Base-by-base conservation (phyloP, 1,140 invertebrate species). In the Panulirus ornatus region DNA sequence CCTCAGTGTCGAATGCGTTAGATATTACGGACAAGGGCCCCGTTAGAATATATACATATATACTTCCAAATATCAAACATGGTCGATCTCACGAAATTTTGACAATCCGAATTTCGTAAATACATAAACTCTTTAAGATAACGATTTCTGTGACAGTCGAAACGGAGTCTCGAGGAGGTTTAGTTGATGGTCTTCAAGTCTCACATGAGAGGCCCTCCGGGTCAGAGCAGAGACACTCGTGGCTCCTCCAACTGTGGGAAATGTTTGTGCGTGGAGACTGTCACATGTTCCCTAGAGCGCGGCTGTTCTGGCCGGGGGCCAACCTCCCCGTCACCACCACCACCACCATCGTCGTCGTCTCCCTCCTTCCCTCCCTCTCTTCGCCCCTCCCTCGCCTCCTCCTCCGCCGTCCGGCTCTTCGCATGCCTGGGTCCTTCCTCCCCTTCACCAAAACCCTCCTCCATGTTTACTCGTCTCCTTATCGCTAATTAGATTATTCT, bases 271-370 rank as follows among this genome's bases (percentile, higher is more conserved):
- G 36, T 38, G 38, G n/a, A n/a, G 16, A 66, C 3, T 8, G 58
- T 66, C 38, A 6, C n/a, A 47, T 76, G 73, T 14, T 19, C 66
- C 22, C 34, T 44, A 16, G 36, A 36, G 42, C 81, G 36, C 16
- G 71, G 81, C 66, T 70, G 3, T 70, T 70, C 81, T 84, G 81
- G 81, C 81, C 42, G 40, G 81, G 58, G 58, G 14, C 81, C 81
- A 70, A 71, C 38, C 38, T 54, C 38, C 38, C 19, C 40, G 19
- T 16, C 27, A 14, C 36, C 47, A 19, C n/a, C 38, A 30, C 14
- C 40, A 36, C 16, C 27, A 38, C 58, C 38, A 51, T 34, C 36
- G 22, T 42, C 19, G 1, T 75, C 63, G 19, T 47, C 40, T 38
- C 44, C 44, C 44, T 75, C 66, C 14, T 30, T 51, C 42, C 27